These are phyloP conservation scores for Genyomyrus donnyi DNA, from an alignment of 2,113 vertebrate species.

Conservation along the genomic window DNA sequence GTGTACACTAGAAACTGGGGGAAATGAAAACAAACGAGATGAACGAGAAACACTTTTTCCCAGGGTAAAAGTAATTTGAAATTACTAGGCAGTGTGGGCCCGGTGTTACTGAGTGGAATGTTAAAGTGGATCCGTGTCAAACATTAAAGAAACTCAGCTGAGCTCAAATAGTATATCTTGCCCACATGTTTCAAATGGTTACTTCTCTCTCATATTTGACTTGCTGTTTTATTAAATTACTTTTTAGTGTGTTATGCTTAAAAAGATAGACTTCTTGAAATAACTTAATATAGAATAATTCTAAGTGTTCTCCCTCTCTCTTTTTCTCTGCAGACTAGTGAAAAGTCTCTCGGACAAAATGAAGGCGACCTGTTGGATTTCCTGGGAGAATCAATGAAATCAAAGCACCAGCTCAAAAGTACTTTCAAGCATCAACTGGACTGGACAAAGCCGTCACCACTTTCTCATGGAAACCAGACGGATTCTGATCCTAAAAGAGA, in stretches of 20 bases:
- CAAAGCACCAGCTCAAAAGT: slow-evolving; percentile 90
- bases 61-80: background rate
- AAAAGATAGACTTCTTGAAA: background rate
- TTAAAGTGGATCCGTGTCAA: background rate
- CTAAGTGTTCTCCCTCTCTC: slow-evolving; percentile 35
- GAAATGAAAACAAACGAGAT: background rate
- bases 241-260: background rate
- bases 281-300: background rate
- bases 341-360: slow-evolving; percentile 79
- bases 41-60: background rate
- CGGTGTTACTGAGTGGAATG: background rate
- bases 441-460: slow-evolving; percentile 71
- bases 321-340: slow-evolving; percentile 71
- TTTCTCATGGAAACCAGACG: slow-evolving; percentile 66
- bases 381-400: slow-evolving; percentile 82
- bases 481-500: slow-evolving; percentile 73
- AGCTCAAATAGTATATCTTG: background rate
- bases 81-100: background rate
- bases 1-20: background rate
- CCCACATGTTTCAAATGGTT: background rate
- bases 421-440: slow-evolving; percentile 74
- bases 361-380: slow-evolving; percentile 78
- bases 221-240: background rate
- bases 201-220: background rate
- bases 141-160: background rate